Conservation (phyloP, 1,140 invertebrate genomes). For the Pollicipes pollicipes region DNA sequence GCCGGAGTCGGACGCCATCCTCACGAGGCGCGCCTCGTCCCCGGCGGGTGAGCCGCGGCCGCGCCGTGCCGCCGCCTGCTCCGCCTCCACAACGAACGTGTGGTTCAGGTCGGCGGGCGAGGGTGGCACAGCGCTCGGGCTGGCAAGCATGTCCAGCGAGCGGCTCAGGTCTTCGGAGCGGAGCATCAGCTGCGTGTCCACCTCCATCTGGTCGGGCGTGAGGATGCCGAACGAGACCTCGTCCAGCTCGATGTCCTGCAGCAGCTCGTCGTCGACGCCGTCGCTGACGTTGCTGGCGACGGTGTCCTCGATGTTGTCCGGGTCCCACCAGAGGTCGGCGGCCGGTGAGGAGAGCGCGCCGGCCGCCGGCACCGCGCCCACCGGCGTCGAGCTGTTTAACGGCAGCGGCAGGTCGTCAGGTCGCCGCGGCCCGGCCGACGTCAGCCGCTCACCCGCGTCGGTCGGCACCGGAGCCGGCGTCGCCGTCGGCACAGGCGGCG, state of each 20-base stretch:
- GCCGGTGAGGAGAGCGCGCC: slow-evolving; percentile 40
- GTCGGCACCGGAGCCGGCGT: background rate
- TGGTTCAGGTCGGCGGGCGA: no score
- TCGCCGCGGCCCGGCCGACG: background rate
- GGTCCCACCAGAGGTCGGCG: slow-evolving; percentile 34
- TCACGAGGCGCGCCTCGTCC: background rate
- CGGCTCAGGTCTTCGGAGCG: background rate
- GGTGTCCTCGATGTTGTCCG: slow-evolving; percentile 30
- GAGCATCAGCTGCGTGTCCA: slow-evolving; percentile 22
- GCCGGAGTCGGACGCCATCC: background rate
- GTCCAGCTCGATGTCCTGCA: slow-evolving; percentile 53
- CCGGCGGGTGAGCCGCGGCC: background rate
- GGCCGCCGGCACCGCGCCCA: slow-evolving; percentile 38
- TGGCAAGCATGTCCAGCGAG: background rate
- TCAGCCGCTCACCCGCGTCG: background rate
- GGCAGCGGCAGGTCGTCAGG: background rate
- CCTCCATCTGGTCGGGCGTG: slow-evolving; percentile 68
- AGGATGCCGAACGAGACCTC: slow-evolving; percentile 58
- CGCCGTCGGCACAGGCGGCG: no score
- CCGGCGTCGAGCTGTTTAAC: slow-evolving; percentile 14
- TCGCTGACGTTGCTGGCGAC: no score
- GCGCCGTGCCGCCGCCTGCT: no score
- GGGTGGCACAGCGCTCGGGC: no score
- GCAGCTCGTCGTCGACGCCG: slow-evolving; percentile 25
- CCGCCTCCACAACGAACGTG: background rate